These are phyloP conservation scores for Podarcis siculus DNA, from an alignment of 2,797 vertebrate genomes.

Conservation along the genomic window DNA sequence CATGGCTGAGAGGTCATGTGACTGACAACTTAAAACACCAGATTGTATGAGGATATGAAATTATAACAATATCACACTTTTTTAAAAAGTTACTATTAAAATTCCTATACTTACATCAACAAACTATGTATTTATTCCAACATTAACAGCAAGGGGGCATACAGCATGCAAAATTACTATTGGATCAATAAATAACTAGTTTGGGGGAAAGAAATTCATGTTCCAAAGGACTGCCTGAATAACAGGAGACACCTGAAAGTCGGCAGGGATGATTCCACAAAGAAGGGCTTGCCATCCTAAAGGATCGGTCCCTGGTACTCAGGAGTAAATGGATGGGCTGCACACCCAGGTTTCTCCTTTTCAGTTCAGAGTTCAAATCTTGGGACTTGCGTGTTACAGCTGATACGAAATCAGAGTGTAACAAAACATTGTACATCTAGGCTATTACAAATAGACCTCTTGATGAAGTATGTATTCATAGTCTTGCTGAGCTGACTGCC, in stretches of 20 bases:
- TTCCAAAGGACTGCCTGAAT: no score
- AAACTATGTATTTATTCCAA: no score
- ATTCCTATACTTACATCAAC: no score
- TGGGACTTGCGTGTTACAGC: not conserved
- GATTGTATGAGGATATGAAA: not conserved
- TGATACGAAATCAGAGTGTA: not conserved
- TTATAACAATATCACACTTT: not conserved
- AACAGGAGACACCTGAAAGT: no score
- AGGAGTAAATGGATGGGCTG: not conserved
- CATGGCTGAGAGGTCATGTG: not conserved
- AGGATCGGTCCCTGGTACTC: not conserved
- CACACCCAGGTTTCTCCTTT: not conserved
- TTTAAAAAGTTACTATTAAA: no score
- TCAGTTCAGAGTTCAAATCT: not conserved
- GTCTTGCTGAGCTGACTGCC: not conserved
- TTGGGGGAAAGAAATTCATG: no score
- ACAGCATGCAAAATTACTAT: no score
- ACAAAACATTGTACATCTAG: not conserved
- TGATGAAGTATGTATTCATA: not conserved
- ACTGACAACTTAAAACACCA: not conserved
- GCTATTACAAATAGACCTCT: constrained; percentile 8
- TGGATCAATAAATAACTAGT: no score
- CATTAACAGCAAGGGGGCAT: not conserved
- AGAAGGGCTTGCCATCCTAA: not conserved
- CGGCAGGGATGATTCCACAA: no score